Evolutionary conservation across 2,797 vertebrate species (phyloP).

Genomic region (Enteromius thamalakanensis): DNA sequence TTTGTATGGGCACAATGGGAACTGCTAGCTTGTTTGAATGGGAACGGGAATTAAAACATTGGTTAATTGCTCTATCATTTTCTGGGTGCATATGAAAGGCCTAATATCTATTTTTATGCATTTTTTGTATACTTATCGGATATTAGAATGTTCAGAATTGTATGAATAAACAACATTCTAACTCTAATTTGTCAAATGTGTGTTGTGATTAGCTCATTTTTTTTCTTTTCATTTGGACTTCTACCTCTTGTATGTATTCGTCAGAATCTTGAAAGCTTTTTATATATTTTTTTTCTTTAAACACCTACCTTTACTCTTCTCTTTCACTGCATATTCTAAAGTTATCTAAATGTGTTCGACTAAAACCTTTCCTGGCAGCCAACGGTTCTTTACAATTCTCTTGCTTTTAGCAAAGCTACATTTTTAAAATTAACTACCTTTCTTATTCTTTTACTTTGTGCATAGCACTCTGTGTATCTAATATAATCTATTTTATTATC

Average conservation of each 20-base stretch:
- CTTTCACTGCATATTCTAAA: conserved; percentile 10
- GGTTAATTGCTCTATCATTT: background rate
- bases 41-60: background rate
- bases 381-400: background rate
- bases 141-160: background rate
- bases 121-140: background rate
- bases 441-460: conserved; percentile 1
- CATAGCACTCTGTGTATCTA: background rate
- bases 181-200: background rate
- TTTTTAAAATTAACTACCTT: background rate
- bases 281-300: background rate
- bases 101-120: background rate
- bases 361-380: conserved; percentile 17
- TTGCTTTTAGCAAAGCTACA: conserved; percentile 9
- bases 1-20: conserved; percentile 14
- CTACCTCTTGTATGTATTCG: background rate
- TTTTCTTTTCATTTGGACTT: background rate
- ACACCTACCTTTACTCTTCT: background rate
- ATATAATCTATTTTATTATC: background rate
- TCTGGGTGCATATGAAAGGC: background rate
- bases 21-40: conserved; percentile 22
- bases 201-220: background rate
- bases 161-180: conserved; percentile 4
- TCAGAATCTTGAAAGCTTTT: conserved; percentile 7
- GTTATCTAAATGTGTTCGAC: background rate